These are phyloP conservation scores for Scrobipalpa costella DNA, from an alignment of 2,888 invertebrate genomes.

Conservation along the genomic window DNA sequence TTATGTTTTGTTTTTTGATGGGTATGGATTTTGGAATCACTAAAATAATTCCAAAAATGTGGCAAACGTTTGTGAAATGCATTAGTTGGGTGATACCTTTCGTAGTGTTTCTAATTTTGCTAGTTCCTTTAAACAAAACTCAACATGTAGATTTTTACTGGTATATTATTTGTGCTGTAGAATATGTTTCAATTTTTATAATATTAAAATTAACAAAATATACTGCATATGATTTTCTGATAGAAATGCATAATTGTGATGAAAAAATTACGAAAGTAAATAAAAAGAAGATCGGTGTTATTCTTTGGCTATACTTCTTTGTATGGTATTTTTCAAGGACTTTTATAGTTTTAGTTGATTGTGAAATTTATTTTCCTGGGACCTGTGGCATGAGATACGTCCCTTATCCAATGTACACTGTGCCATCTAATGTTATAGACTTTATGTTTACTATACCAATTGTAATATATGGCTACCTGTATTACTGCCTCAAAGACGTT, in stretches of 20 bases:
- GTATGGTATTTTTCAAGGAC: not conserved
- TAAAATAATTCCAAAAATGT: not conserved
- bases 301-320: not conserved
- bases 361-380: not conserved
- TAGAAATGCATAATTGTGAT: conserved; percentile 7
- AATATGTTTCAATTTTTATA: not conserved
- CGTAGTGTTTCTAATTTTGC: not conserved
- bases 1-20: not conserved
- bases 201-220: conserved; percentile 4
- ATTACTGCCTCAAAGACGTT: not conserved
- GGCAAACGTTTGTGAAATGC: not conserved
- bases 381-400: not conserved
- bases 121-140: not conserved
- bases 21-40: not conserved
- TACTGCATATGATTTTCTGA: not conserved
- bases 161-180: not conserved
- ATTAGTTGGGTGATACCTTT: not conserved
- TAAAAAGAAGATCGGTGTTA: not conserved
- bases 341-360: not conserved
- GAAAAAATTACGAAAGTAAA: not conserved
- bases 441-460: not conserved
- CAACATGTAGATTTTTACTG: not conserved
- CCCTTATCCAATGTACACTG: too few species aligned
- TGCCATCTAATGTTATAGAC: too few species aligned
- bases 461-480: conserved; percentile 13